phyloP scores from a whole-genome alignment of 2,888 invertebrate species.

The Ophion ellenae region DNA sequence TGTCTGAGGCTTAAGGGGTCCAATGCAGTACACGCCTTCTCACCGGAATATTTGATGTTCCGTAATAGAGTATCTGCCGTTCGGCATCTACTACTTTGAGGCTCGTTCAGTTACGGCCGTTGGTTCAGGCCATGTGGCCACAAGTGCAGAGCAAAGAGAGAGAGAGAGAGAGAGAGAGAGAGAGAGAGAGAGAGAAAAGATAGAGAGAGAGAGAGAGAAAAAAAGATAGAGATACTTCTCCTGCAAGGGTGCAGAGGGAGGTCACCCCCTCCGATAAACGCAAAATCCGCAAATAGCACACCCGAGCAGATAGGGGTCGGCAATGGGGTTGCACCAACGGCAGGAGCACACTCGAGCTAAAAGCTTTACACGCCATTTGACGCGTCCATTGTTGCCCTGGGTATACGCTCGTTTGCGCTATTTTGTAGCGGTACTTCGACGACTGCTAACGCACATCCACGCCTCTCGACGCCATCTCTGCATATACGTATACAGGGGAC shows the following conservation, averaged over 20 bases:
- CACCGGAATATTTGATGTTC: conserved; percentile 8
- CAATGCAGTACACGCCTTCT: background rate
- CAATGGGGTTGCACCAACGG: conserved; percentile 49
- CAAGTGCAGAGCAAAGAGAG: background rate
- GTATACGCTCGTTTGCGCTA: conserved; percentile 65
- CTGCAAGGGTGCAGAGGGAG: conserved; percentile 5
- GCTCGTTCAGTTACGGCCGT: conserved; percentile 19
- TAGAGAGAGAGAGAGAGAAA: background rate
- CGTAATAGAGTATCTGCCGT: conserved; percentile 14
- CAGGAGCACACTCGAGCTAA: conserved; percentile 69
- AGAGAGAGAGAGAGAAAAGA: conserved; percentile 2
- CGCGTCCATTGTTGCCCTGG: conserved; percentile 69
- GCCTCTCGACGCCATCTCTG: conserved; percentile 1
- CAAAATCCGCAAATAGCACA: conserved; percentile 68
- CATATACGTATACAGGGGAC: background rate
- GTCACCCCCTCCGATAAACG: conserved; percentile 61
- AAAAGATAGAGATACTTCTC: conserved; percentile 13
- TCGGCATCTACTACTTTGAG: conserved; percentile 22
- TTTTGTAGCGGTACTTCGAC: conserved; percentile 64
- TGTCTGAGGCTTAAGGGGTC: background rate
- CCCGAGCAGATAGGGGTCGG: conserved; percentile 56
- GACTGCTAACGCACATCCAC: conserved; percentile 29
- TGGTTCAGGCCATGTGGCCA: conserved; percentile 4
- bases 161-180: background rate
- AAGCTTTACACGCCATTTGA: conserved; percentile 75